These are phyloP conservation scores for Limnephilus lunatus DNA, from an alignment of 2,888 invertebrate genomes.

Conservation along the genomic window DNA sequence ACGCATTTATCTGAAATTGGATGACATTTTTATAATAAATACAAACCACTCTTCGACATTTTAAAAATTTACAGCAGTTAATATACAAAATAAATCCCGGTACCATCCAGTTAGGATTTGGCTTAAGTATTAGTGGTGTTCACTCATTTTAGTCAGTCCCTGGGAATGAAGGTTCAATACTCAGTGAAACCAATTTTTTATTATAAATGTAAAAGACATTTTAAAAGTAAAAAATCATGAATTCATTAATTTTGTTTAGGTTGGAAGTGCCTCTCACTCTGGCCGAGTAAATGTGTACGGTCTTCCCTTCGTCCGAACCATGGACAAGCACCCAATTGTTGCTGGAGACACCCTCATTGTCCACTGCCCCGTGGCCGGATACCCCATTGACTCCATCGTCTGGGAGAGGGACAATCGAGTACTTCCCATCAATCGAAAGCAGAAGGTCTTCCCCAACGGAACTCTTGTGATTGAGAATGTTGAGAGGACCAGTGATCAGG, in stretches of 20 bases:
- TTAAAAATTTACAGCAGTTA: no score
- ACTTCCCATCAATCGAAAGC: slow-evolving; percentile 95
- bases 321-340: slow-evolving; percentile 95
- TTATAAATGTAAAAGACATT: no score
- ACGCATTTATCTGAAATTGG: no score
- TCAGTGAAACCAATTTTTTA: no score
- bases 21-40: no score
- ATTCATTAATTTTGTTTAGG: slow-evolving; percentile 72
- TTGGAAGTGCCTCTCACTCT: slow-evolving; percentile 90
- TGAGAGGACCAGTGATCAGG: slow-evolving; percentile 93
- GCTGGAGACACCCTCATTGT: slow-evolving; percentile 93
- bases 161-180: no score
- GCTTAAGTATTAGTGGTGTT: no score
- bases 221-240: not conserved
- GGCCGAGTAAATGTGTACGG: slow-evolving; percentile 94
- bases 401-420: slow-evolving; percentile 95
- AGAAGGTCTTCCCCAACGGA: slow-evolving; percentile 95
- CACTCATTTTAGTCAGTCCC: no score
- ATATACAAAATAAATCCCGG: no score
- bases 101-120: no score
- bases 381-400: slow-evolving; percentile 95
- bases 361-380: slow-evolving; percentile 96
- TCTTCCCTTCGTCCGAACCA: slow-evolving; percentile 91
- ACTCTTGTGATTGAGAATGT: slow-evolving; percentile 96
- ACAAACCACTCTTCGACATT: no score